These are phyloP conservation scores for Callospermophilus lateralis DNA, from an alignment of 2,113 vertebrate genomes.

Conservation along the genomic window DNA sequence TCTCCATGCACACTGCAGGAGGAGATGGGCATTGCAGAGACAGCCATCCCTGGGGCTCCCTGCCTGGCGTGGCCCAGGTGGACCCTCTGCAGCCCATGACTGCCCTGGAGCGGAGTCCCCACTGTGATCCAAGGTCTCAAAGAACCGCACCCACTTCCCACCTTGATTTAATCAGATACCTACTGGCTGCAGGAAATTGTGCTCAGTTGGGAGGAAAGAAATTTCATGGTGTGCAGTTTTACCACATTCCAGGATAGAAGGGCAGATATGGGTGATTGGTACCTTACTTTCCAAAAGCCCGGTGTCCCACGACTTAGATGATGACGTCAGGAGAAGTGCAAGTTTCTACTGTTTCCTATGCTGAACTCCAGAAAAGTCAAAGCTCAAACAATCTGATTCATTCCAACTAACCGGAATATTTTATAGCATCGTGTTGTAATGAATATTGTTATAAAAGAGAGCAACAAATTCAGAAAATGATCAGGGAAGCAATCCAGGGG, in stretches of 20 bases:
- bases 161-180: not conserved
- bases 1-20: not conserved
- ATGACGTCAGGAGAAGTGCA: not conserved
- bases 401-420: not conserved
- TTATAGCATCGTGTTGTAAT: not conserved
- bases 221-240: accelerated
- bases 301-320: not conserved
- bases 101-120: not conserved
- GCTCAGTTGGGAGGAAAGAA: not conserved
- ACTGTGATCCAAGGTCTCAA: not conserved
- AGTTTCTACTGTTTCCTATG: not conserved
- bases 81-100: too few species aligned
- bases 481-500: not conserved
- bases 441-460: not conserved
- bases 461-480: not conserved
- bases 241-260: accelerated
- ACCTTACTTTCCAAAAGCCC: not conserved
- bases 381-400: not conserved
- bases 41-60: too few species aligned
- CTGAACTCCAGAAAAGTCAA: not conserved
- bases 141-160: not conserved
- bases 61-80: too few species aligned
- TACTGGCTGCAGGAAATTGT: not conserved
- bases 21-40: too few species aligned
- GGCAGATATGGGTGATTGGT: not conserved